Evolutionary conservation across 1,140 invertebrate genomes (phyloP).

Genomic region (Cydia strobilella): DNA sequence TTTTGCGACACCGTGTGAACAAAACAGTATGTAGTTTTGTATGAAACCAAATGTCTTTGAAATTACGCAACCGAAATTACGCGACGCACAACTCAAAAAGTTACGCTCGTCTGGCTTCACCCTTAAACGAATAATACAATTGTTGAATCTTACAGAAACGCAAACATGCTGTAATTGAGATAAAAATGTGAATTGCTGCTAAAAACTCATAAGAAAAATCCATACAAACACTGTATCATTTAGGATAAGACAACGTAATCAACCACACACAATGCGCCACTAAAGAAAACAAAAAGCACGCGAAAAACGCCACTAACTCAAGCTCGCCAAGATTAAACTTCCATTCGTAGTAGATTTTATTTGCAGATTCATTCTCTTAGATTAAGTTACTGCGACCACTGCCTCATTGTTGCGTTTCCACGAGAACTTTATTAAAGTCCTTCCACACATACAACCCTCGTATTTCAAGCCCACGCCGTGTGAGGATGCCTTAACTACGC

Average conservation of each 20-base stretch:
- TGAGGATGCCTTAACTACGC: constrained; percentile 39
- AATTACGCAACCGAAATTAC: too few species aligned
- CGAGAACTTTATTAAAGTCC: constrained; percentile 70
- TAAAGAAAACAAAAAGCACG: constrained; percentile 25
- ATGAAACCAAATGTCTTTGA: too few species aligned
- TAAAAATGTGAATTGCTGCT: background rate
- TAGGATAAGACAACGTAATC: constrained; percentile 27
- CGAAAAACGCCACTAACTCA: constrained; percentile 41
- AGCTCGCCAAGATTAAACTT: constrained; percentile 57
- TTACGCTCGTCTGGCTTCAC: too few species aligned
- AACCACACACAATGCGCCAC: constrained; percentile 23
- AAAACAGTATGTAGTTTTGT: too few species aligned
- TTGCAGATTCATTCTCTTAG: constrained; percentile 72
- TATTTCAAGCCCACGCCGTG: constrained; percentile 55
- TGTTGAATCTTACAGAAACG: background rate
- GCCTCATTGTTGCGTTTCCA: constrained; percentile 68
- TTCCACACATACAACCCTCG: constrained; percentile 56
- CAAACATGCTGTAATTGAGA: background rate
- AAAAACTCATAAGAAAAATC: background rate
- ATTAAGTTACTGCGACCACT: constrained; percentile 66
- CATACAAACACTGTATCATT: constrained; percentile 27
- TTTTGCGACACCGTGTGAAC: too few species aligned
- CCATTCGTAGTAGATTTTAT: constrained; percentile 62
- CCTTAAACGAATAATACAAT: background rate
- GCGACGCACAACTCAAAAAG: too few species aligned